These are phyloP conservation scores for Saccopteryx bilineata DNA, from an alignment of 2,113 vertebrate species.

Conservation along the genomic window DNA sequence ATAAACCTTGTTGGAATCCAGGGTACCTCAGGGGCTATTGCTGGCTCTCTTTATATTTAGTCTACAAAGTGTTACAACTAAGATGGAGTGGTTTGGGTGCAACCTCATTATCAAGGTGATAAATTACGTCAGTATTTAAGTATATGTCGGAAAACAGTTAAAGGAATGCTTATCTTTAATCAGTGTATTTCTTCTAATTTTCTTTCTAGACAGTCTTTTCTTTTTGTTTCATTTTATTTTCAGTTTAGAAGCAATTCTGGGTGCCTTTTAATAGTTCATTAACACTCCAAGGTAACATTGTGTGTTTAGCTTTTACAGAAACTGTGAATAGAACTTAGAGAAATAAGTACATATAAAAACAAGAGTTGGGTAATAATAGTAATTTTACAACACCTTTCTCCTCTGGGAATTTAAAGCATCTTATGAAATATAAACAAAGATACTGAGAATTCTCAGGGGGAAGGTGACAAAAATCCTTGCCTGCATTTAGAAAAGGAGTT, in stretches of 20 bases:
- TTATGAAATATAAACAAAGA: constrained; percentile 69
- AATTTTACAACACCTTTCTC: constrained; percentile 48
- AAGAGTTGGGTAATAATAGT: constrained; percentile 75
- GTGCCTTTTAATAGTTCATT: constrained; percentile 69
- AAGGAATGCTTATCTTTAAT: neutral
- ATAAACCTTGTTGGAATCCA: neutral
- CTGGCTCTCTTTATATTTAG: neutral
- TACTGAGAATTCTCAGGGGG: constrained; percentile 65
- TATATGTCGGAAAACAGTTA: neutral
- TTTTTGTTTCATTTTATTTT: constrained; percentile 25
- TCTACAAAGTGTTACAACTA: neutral
- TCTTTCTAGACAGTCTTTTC: constrained; percentile 28
- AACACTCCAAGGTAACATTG: constrained; percentile 66
- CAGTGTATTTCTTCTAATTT: constrained; percentile 24
- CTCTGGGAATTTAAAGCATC: constrained; percentile 51
- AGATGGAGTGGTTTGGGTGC: neutral
- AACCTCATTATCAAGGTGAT: neutral
- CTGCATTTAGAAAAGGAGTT: constrained; percentile 58
- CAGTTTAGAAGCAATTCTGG: constrained; percentile 61
- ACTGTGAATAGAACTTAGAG: constrained; percentile 56
- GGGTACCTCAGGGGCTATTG: no score
- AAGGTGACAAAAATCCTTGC: constrained; percentile 64
- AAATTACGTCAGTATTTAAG: constrained; percentile 10
- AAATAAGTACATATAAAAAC: constrained; percentile 66
- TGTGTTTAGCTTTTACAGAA: constrained; percentile 62